A percentile compares a stretch with the other conserved stretches of the same genome.
These are phyloP conservation scores for Dicrostonyx torquatus DNA, from an alignment of 2,797 vertebrate species.

Conservation along the genomic window DNA sequence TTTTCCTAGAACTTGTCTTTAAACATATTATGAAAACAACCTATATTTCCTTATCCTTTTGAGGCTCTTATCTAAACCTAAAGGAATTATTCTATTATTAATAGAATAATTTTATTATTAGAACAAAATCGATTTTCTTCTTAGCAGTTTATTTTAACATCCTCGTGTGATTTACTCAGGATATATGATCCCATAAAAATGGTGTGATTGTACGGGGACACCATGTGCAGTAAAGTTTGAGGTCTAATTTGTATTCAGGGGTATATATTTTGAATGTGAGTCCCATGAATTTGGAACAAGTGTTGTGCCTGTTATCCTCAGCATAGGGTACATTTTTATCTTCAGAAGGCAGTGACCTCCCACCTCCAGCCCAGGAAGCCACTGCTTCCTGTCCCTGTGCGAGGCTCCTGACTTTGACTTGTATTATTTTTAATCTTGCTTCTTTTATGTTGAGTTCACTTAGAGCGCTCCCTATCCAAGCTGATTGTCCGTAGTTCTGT, in stretches of 20 bases:
- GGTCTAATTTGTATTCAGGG: not conserved
- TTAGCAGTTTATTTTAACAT: slow-evolving; percentile 43
- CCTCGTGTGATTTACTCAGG: not conserved
- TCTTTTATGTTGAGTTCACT: not conserved
- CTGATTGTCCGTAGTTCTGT: not conserved
- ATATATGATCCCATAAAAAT: slow-evolving; percentile 4
- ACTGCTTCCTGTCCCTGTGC: not conserved
- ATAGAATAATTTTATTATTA: not conserved
- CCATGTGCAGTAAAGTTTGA: not conserved
- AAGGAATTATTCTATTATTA: not conserved
- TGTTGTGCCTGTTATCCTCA: not conserved
- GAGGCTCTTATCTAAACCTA: slow-evolving; percentile 28
- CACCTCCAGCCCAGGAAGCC: not conserved
- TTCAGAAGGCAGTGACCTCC: not conserved
- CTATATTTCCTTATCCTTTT: not conserved
- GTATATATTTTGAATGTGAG: not conserved
- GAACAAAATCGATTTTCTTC: slow-evolving; percentile 47
- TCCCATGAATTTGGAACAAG: not conserved
- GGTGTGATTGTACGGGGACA: not conserved
- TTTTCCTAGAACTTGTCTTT: not conserved
- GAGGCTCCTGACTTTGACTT: not conserved
- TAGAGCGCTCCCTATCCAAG: not conserved
- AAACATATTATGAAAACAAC: not conserved
- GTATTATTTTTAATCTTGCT: not conserved
- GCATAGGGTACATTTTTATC: not conserved